These are phyloP conservation scores for Bradysia coprophila DNA, from an alignment of 1,140 invertebrate genomes.

Conservation along the genomic window DNA sequence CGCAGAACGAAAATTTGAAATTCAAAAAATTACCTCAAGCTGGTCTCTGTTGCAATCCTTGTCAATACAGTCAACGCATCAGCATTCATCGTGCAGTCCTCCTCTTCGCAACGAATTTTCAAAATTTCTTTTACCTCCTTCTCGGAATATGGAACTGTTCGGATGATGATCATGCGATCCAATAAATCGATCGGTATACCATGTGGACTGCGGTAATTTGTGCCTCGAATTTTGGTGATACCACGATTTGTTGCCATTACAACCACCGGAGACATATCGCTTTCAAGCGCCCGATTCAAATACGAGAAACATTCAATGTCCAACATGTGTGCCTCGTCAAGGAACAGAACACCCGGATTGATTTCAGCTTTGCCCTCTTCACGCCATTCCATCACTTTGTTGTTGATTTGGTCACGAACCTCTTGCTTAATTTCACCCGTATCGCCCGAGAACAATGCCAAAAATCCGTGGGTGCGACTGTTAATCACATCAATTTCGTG, in stretches of 20 bases:
- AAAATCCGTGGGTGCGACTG: slow-evolving; percentile 88
- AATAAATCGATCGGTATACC: slow-evolving; percentile 90
- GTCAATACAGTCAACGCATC: slow-evolving; percentile 86
- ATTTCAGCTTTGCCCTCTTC: slow-evolving; percentile 99
- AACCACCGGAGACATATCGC: slow-evolving; percentile 91
- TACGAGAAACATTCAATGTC: slow-evolving; percentile 99
- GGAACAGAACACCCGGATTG: slow-evolving; percentile 85
- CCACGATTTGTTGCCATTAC: slow-evolving; percentile 99
- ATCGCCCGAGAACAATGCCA: slow-evolving; percentile 94
- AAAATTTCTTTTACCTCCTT: slow-evolving; percentile 84
- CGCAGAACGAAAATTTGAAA: no score
- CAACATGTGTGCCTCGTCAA: slow-evolving; percentile 94
- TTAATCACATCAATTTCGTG: slow-evolving; percentile 99
- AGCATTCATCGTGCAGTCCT: slow-evolving; percentile 87
- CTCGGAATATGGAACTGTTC: slow-evolving; percentile 74
- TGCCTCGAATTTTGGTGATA: slow-evolving; percentile 89
- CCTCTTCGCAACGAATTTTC: slow-evolving; percentile 88
- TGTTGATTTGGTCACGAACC: slow-evolving; percentile 94
- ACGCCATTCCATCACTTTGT: slow-evolving; percentile 96
- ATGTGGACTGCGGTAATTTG: slow-evolving; percentile 84
- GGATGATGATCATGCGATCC: slow-evolving; percentile 89
- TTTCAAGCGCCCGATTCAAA: slow-evolving; percentile 88
- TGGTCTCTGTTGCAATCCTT: slow-evolving; percentile 81
- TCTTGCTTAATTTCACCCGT: slow-evolving; percentile 98
- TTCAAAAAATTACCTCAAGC: slow-evolving; percentile 53